Evolutionary conservation across 2,888 invertebrate genomes (phyloP), one percentile per base, ranked within the genome.

Genomic region (Lagria hirta): DNA sequence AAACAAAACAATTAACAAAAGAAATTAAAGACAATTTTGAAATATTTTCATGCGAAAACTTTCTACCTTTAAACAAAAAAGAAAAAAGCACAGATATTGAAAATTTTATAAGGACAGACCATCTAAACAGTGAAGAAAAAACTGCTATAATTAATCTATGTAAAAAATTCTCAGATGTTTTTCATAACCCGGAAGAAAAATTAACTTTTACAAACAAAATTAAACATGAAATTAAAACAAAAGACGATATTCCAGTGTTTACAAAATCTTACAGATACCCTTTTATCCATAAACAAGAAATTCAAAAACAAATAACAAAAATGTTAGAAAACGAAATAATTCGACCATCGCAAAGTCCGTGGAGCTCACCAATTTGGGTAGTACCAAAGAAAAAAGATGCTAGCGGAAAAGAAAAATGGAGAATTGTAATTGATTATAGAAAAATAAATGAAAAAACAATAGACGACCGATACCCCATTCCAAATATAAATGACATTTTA

Each of bases 361-460:
- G 52, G 42, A 52, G 48, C 30, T 47, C 50, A 3, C 55, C 58
- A n/a, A 16, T 57, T 2, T 54, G 52, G 52, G 41, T 60, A 6
- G 56, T 61, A 13, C 62, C 65, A 0, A 68, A 69, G 41, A 68
- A 66, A 47, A 4, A n/a, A 3, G 57, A 58, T 30, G 50, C 50
- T 4, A 34, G 51, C 1, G 61, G 62, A n/a, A 47, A 60, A 32
- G 40, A 40, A 7, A 57, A 57, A 50, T 66, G 54, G 57, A 43
- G 65, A 17, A 41, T 70, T 10, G 69, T 70, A 4, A 59, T 68
- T 1, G 68, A 70, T 46, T 70, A 64, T 43, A 35, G 66, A 17
- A 62, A 66, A 47, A 28, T 71, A 30, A 72, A 72, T 43, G 58
- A 68, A 5, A 56, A 58, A 17, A 69, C 70, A 1, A 52, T 66